Base-by-base conservation (phyloP, 2,113 vertebrate genomes). In the Emberiza fucata region DNA sequence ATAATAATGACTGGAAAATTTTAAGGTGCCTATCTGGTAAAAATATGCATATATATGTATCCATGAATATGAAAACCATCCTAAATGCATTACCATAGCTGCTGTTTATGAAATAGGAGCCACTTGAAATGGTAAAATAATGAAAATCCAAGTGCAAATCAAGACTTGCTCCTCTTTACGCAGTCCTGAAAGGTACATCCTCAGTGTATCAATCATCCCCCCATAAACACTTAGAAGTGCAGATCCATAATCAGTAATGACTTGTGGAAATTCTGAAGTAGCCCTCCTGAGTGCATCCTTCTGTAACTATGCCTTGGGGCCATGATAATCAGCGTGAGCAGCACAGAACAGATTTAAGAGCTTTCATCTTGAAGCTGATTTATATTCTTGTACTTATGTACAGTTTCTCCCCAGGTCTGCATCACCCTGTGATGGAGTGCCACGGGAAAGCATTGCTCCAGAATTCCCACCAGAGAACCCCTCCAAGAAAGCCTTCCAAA, bases 251-350 rank as follows among this genome's bases (percentile, higher is more conserved):
- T 91, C 91, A 79, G 79, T 39, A 90, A 92, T 59, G 59, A 96
- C 88, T 89, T 86, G 95, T 94, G 95, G 77, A 86, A 94, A 95
- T 91, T 83, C 84, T 97, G 81, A 88, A 95, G 81, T 72, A 87
- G 86, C 85, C 53, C 93, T 93, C 92, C 60, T 29, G 78, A 95
- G 79, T 90, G 48, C 79, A 86, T 81, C 87, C 85, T 81, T 82
- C 75, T 65, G 31, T 82, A 90, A 86, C 90, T 92, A 45, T 42
- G 92, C 87, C 96, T 86, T 51, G 45, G 75, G 87, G 94, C 87
- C 84, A 65, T 13, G 47, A 51, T 80, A 93, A 95, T 91, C 93
- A 96, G 85, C 47, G 8, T 56, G 44, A 94, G 85, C 73, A 90
- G 54, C 48, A 90, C 24, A 89, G 75, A 89, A 82, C 66, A 82